Conservation (phyloP, 2,797 vertebrate genomes). For the Coregonus ussuriensis region DNA sequence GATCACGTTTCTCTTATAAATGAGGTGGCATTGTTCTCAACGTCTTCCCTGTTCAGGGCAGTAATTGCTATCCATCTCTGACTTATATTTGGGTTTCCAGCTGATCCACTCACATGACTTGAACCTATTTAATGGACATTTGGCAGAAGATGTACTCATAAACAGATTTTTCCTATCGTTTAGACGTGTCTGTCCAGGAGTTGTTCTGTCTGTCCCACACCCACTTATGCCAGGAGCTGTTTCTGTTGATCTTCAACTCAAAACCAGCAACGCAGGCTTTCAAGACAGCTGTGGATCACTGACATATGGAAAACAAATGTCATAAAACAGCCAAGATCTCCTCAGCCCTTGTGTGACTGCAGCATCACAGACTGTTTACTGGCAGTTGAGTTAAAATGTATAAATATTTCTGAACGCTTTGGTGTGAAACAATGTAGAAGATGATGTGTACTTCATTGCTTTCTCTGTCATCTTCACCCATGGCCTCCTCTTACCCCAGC, state of each 20-base stretch:
- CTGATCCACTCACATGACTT: constrained; percentile 72
- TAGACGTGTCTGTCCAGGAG: constrained; percentile 61
- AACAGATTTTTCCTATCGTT: constrained; percentile 61
- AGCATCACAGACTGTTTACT: constrained; percentile 54
- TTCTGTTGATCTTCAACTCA: constrained; percentile 24
- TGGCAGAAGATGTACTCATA: constrained; percentile 59
- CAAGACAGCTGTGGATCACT: constrained; percentile 55
- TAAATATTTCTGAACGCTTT: constrained; percentile 47
- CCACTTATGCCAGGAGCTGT: constrained; percentile 23
- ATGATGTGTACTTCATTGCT: constrained; percentile 59
- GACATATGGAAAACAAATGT: constrained; percentile 62
- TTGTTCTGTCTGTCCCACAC: constrained; percentile 30
- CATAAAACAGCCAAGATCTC: constrained; percentile 37
- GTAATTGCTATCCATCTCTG: constrained; percentile 68
- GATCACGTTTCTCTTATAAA: constrained; percentile 72
- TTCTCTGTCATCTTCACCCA: constrained; percentile 68
- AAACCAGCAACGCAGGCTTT: constrained; percentile 3
- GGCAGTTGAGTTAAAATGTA: constrained; percentile 63
- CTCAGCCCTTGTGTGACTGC: constrained; percentile 42
- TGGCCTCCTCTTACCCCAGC: constrained; percentile 67
- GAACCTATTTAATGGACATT: constrained; percentile 74
- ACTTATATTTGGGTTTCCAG: constrained; percentile 72
- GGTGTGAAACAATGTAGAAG: constrained; percentile 61
- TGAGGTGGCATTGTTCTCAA: constrained; percentile 70
- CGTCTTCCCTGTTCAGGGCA: constrained; percentile 59